A percentile compares a stretch with the other conserved stretches of the same genome.
These are phyloP conservation scores for Pangasius larnaudii DNA, from an alignment of 2,797 vertebrate genomes.

Conservation along the genomic window DNA sequence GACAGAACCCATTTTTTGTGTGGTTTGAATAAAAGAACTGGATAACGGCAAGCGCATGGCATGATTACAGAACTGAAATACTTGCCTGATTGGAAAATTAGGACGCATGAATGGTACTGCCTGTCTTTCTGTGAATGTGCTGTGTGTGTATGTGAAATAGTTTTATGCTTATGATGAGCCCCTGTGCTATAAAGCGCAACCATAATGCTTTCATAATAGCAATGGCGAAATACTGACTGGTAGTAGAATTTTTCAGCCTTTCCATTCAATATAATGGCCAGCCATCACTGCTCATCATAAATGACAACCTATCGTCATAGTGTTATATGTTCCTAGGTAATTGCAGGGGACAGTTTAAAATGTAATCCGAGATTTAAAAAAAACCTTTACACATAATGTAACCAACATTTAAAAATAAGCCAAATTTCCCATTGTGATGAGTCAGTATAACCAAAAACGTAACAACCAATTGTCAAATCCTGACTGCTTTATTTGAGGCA, in stretches of 20 bases:
- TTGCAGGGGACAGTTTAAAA: neutral
- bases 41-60: neutral
- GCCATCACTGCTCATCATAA: neutral
- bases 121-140: neutral
- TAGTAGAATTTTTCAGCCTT: neutral
- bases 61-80: conserved; percentile 11
- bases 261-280: neutral
- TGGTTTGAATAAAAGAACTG: neutral
- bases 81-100: conserved; percentile 4
- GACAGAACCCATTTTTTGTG: neutral
- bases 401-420: neutral
- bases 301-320: neutral
- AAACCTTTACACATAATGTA: neutral
- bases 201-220: neutral
- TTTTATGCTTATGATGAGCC: neutral
- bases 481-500: neutral
- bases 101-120: neutral
- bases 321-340: neutral
- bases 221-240: neutral
- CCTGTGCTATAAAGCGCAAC: neutral
- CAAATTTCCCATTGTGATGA: neutral
- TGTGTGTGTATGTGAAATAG: neutral
- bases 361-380: neutral
- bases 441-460: neutral
- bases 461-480: neutral